These are phyloP conservation scores for Aphelenchoides besseyi DNA, from an alignment of 1,140 invertebrate genomes.

Conservation along the genomic window DNA sequence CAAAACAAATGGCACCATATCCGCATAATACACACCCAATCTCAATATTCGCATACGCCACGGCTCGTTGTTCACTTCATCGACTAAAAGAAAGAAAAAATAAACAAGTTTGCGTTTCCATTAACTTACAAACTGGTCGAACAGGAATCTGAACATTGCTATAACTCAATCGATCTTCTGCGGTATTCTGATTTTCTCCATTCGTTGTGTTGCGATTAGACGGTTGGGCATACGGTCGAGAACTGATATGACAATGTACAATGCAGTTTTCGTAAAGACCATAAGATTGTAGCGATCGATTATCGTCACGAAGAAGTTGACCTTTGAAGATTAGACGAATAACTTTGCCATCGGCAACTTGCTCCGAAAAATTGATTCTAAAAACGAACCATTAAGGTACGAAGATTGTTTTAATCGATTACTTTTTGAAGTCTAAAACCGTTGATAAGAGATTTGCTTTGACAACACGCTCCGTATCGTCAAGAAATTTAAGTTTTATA, in stretches of 20 bases:
- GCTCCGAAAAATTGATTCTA: slow-evolving; percentile 36
- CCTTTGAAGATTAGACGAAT: slow-evolving; percentile 48
- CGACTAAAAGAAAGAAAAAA: slow-evolving; percentile 15
- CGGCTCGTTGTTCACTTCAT: not conserved
- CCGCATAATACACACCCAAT: slow-evolving; percentile 28
- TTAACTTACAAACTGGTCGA: slow-evolving; percentile 15
- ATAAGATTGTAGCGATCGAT: slow-evolving; percentile 44
- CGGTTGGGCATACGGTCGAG: slow-evolving; percentile 25
- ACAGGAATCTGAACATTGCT: not conserved
- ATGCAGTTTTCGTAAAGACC: slow-evolving; percentile 48
- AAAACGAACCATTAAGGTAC: slow-evolving; percentile 3
- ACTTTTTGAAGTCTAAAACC: slow-evolving; percentile 53
- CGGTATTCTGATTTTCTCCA: not conserved
- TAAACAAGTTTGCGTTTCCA: too few relatives aligned
- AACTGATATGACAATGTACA: slow-evolving; percentile 50
- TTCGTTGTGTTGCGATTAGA: slow-evolving; percentile 10
- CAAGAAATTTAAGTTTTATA: slow-evolving; percentile 52
- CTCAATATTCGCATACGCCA: slow-evolving; percentile 21
- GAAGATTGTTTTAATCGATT: slow-evolving; percentile 13
- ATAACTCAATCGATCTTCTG: slow-evolving; percentile 7
- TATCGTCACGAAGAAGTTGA: slow-evolving; percentile 49
- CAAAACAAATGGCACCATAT: slow-evolving; percentile 32
- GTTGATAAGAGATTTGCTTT: slow-evolving; percentile 31
- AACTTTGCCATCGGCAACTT: slow-evolving; percentile 39
- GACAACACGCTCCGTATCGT: slow-evolving; percentile 45